Percentiles rank a stretch among this genome's conserved stretches.
phyloP scores from a whole-genome alignment of 1,140 invertebrate species.

The Diuraphis noxia region DNA sequence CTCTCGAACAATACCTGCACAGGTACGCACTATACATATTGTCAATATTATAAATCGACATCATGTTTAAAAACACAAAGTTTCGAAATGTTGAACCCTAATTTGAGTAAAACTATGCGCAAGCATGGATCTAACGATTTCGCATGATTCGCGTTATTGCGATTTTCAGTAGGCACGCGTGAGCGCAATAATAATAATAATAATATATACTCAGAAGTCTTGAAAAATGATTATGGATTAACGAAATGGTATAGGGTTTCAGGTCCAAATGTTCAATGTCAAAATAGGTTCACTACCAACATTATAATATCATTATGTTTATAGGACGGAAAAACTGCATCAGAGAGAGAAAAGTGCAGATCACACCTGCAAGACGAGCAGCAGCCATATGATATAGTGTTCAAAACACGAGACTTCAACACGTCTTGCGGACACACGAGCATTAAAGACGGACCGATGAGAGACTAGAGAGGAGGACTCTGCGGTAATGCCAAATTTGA shows the following conservation, averaged over 20 bases:
- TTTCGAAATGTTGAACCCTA: constrained; percentile 8
- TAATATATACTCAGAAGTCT: too few relatives aligned
- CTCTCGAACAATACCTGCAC: background rate
- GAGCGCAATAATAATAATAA: too few relatives aligned
- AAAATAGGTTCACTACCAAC: too few relatives aligned
- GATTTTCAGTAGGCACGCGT: background rate
- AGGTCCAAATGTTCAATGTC: too few relatives aligned
- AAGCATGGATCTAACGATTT: background rate
- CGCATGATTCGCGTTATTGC: background rate
- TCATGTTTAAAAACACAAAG: background rate
- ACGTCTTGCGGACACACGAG: too few relatives aligned
- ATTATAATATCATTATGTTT: too few relatives aligned
- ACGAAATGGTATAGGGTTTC: too few relatives aligned
- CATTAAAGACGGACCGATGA: too few relatives aligned
- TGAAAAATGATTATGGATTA: too few relatives aligned
- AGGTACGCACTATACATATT: background rate
- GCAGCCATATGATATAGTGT: too few relatives aligned
- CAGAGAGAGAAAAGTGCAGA: too few relatives aligned
- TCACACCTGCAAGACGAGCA: background rate
- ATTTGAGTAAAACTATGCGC: background rate
- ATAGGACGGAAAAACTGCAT: background rate
- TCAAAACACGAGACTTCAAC: background rate
- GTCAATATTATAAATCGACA: background rate
- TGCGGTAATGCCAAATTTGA: background rate
- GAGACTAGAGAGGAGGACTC: too few relatives aligned